Percentiles rank a stretch among this genome's conserved stretches.
Conservation (phyloP, 23 tunicate species). For the Halocynthia aurantium region DNA sequence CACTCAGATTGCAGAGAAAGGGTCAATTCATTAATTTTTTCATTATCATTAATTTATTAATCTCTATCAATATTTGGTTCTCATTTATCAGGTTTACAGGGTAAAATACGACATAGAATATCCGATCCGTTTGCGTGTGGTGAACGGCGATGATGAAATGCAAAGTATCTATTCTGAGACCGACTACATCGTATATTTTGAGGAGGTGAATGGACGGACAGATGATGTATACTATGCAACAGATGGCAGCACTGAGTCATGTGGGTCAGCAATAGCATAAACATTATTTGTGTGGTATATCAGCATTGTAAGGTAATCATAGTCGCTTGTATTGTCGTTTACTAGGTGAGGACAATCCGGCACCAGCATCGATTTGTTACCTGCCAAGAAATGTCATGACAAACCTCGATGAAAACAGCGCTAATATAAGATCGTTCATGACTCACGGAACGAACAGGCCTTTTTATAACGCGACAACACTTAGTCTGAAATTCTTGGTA, state of each 20-base stretch:
- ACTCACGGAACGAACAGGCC: constrained; percentile 22
- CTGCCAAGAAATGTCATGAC: not conserved
- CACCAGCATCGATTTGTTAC: not conserved
- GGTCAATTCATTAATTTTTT: constrained; percentile 10
- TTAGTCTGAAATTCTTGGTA: constrained; percentile 33
- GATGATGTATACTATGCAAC: constrained; percentile 24
- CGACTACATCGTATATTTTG: constrained; percentile 40
- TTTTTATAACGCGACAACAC: constrained; percentile 31
- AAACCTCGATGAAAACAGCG: not conserved
- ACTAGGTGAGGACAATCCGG: not conserved
- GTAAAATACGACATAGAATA: constrained; percentile 38
- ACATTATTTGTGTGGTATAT: no score
- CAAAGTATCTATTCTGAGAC: not conserved
- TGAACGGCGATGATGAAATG: not conserved
- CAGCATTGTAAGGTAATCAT: no score
- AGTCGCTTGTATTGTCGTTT: not conserved
- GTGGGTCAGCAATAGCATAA: not conserved
- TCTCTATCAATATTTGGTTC: not conserved
- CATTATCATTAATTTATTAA: not conserved
- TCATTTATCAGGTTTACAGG: constrained; percentile 40
- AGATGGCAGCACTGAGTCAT: constrained; percentile 8
- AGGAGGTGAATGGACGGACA: constrained; percentile 70
- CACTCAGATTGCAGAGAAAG: constrained; percentile 53
- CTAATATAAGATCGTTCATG: constrained; percentile 7
- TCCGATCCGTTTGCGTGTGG: constrained; percentile 25